Percentiles rank a stretch among this genome's conserved stretches.
Conservation (phyloP, 1,140 invertebrate genomes). For the Papilio xuthus region DNA sequence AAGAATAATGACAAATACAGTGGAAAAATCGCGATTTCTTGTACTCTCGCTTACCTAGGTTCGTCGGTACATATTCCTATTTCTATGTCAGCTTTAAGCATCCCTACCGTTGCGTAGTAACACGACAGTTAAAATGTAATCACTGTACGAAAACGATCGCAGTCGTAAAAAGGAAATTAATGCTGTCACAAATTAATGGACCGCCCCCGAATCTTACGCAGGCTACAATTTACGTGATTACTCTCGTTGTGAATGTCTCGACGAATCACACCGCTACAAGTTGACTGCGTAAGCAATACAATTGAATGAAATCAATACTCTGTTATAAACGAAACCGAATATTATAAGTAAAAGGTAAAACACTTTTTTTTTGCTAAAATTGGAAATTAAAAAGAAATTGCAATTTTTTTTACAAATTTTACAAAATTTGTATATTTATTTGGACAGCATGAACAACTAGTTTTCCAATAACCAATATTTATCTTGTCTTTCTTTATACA, state of each 20-base stretch:
- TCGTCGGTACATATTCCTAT: background rate
- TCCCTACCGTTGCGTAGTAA: conserved; percentile 31
- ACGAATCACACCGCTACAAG: conserved; percentile 6
- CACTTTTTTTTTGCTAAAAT: too few relatives aligned
- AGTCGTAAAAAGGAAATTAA: conserved; percentile 61
- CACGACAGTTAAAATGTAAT: conserved; percentile 45
- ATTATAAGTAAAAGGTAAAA: too few relatives aligned
- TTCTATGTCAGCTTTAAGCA: background rate
- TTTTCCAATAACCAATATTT: too few relatives aligned
- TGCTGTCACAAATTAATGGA: conserved; percentile 58
- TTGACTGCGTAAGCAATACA: background rate
- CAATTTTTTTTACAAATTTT: too few relatives aligned
- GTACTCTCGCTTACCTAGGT: too few relatives aligned
- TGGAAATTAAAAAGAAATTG: too few relatives aligned
- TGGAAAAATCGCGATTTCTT: too few relatives aligned
- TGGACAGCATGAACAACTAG: too few relatives aligned
- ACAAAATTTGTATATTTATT: too few relatives aligned
- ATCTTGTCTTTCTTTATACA: too few relatives aligned
- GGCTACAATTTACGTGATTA: conserved; percentile 55
- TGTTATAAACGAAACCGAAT: background rate
- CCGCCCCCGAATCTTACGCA: conserved; percentile 48
- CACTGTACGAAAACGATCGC: conserved; percentile 56
- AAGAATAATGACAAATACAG: too few relatives aligned
- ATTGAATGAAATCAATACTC: background rate
- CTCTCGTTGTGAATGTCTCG: conserved; percentile 40